Base-by-base conservation (phyloP, 2,888 invertebrate species). In the Drosophila villosipedis region DNA sequence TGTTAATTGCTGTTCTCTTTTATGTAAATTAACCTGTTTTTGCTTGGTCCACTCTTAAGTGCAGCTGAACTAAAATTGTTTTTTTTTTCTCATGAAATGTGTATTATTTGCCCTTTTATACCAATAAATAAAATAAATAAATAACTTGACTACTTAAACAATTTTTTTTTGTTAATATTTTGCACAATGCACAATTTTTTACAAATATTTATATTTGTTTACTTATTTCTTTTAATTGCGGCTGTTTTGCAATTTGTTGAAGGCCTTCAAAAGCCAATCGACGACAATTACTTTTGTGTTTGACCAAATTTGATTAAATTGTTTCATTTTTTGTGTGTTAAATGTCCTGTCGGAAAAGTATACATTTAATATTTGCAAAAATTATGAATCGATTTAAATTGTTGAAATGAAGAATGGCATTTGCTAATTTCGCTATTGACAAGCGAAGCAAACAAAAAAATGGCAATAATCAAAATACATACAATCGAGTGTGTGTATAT, bases 391-490 rank as follows among this genome's bases (percentile, higher is more conserved):
- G 30, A 66, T 60, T 70, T 62, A 49, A 60, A 62, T 53, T 79
- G 31, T 60, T 57, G 59, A 70, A 53, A 53, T 74, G 30, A 43
- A 43, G 30, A 63, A 41, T 65, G 54, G 58, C 43, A 30, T 73
- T 69, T 78, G 50, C 54, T 55, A 64, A 64, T 78, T 72, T 68
- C 43, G 31, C 52, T 57, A 41, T 59, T 77, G 58, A 37, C 76
- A 66, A n/a, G 53, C 43, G 43, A 70, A 62, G 39, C 47, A 31
- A 33, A 60, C n/a, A 37, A 30, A 6, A 30, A 10, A 5, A 35
- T 14, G 1, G 1, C 3, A 25, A 25, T 14, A 37, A 28, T 10
- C 22, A 6, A 10, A 31, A 30, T 31, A 52, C 55, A 60, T 14
- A 33, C 12, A 14, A 7, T 47, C 6, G 52, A 22, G 2, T 72